Conservation (phyloP, 2,113 vertebrate genomes). For the Mobula birostris region DNA sequence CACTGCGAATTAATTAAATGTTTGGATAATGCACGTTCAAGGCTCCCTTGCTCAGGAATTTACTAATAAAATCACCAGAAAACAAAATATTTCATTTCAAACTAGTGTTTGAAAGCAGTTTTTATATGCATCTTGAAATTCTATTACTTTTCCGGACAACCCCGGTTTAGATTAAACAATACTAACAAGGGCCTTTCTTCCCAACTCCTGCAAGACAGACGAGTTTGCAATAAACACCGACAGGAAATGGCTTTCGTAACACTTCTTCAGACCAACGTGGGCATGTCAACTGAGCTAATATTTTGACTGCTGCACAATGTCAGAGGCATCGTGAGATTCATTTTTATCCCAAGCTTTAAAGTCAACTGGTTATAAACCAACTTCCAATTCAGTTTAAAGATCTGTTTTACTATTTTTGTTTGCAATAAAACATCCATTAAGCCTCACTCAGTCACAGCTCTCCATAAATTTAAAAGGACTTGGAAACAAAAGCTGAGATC, state of each 20-base stretch:
- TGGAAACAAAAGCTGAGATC: slow-evolving; percentile 6
- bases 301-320: background rate
- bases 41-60: background rate
- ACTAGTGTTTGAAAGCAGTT: slow-evolving; percentile 9
- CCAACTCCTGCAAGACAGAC: background rate
- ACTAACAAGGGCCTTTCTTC: background rate
- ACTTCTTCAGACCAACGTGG: background rate
- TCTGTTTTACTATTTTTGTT: background rate
- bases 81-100: background rate
- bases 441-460: slow-evolving; percentile 13
- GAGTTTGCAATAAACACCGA: background rate
- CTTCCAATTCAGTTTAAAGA: slow-evolving; percentile 2
- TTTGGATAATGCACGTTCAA: background rate
- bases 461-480: slow-evolving; percentile 26
- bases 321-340: background rate
- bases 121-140: background rate
- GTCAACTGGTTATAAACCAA: slow-evolving; percentile 17
- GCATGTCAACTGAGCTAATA: background rate
- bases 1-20: background rate
- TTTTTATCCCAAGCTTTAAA: slow-evolving; percentile 11
- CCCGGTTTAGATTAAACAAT: background rate
- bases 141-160: background rate
- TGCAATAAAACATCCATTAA: slow-evolving; percentile 32
- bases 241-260: slow-evolving; percentile 30
- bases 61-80: background rate